Percentiles rank a stretch among this genome's conserved stretches.
These are phyloP conservation scores for Drosophila kokeensis DNA, from an alignment of 2,888 invertebrate genomes.

Conservation along the genomic window DNA sequence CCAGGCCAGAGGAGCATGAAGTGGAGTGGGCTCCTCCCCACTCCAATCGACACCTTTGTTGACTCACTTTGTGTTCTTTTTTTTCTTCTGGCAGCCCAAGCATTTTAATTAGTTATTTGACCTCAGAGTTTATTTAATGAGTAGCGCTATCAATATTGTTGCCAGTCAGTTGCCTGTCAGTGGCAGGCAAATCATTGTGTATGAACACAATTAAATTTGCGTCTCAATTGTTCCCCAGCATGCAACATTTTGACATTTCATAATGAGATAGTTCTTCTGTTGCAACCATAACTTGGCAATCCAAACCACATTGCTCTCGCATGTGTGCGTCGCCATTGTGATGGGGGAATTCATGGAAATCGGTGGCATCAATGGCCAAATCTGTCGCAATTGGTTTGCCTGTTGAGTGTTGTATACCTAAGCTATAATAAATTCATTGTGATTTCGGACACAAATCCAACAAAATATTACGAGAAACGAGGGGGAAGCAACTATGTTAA, in stretches of 20 bases:
- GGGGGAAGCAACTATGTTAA: background rate
- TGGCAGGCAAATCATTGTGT: conserved; percentile 20
- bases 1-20: background rate
- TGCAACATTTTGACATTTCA: conserved; percentile 27
- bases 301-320: conserved; percentile 30
- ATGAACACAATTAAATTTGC: conserved; percentile 22
- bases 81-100: background rate
- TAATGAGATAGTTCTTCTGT: conserved; percentile 13
- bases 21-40: background rate
- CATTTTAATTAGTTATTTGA: conserved; percentile 39
- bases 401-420: conserved; percentile 10
- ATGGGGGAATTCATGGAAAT: conserved; percentile 23
- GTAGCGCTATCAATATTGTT: conserved; percentile 29
- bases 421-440: background rate
- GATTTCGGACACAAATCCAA: background rate
- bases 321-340: conserved; percentile 37
- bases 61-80: background rate
- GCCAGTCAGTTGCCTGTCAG: conserved; percentile 29
- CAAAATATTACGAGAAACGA: background rate
- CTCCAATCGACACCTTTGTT: background rate
- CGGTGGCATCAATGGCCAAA: conserved; percentile 27
- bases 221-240: conserved; percentile 17
- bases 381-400: conserved; percentile 9
- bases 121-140: conserved; percentile 17
- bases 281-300: conserved; percentile 24